Percentiles rank a stretch among this genome's conserved stretches.
Evolutionary conservation across 2,888 invertebrate genomes (phyloP).

Genomic region (Tipula confusa): DNA sequence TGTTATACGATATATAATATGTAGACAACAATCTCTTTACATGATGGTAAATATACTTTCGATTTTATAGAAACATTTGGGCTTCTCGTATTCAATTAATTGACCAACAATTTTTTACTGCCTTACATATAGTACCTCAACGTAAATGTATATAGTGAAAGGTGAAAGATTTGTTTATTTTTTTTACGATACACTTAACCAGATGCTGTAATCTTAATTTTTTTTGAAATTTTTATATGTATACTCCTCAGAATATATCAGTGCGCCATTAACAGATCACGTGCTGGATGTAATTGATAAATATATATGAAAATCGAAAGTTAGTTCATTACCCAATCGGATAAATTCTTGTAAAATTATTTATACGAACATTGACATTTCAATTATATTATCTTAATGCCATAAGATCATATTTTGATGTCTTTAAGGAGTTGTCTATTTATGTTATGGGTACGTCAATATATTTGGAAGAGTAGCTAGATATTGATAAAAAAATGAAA

Average conservation of each 20-base stretch:
- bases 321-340: neutral
- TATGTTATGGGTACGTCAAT: neutral
- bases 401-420: constrained; percentile 20
- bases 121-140: neutral
- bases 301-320: neutral
- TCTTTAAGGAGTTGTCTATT: neutral
- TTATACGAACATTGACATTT: neutral
- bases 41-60: neutral
- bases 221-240: too few relatives aligned
- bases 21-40: neutral
- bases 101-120: neutral
- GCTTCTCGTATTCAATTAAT: neutral
- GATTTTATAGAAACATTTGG: neutral
- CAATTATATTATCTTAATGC: neutral
- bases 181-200: neutral
- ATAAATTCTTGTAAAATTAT: neutral
- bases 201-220: neutral
- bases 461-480: neutral
- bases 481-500: too few relatives aligned
- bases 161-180: constrained; percentile 7
- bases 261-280: neutral
- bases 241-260: neutral
- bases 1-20: neutral
- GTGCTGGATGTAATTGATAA: too few relatives aligned
- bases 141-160: neutral